phyloP scores from a whole-genome alignment of 2,113 vertebrate genomes.

The Diadophis punctatus region DNA sequence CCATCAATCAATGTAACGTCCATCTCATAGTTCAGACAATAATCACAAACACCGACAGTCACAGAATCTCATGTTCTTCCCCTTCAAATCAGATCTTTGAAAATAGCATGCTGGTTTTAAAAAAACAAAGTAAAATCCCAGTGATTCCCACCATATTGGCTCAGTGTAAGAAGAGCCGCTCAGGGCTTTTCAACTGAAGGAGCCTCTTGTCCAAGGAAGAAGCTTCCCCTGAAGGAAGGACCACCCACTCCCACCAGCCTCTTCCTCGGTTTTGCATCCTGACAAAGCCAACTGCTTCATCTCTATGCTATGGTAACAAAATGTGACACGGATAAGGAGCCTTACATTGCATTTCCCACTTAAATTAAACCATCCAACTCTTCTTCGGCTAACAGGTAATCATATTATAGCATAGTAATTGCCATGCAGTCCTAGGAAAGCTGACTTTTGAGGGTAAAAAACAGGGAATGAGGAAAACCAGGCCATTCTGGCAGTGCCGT shows the following conservation, averaged over 20 bases:
- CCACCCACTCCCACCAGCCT: not conserved
- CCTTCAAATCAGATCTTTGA: not conserved
- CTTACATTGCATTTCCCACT: conserved; percentile 10
- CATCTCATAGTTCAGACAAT: not conserved
- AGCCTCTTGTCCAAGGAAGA: not conserved
- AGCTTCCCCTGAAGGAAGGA: not conserved
- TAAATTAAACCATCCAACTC: conserved; percentile 30
- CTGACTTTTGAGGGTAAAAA: conserved; percentile 32
- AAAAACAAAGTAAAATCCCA: not conserved
- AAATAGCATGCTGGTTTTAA: not conserved
- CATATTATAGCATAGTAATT: conserved; percentile 29
- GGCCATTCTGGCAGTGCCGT: conserved; percentile 8
- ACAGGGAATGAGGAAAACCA: conserved; percentile 16
- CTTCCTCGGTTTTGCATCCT: not conserved
- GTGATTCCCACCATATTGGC: not conserved
- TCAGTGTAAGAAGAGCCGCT: not conserved
- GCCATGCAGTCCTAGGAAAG: conserved; percentile 29
- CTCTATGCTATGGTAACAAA: not conserved
- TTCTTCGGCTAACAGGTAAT: conserved; percentile 43
- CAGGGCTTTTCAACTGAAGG: not conserved
- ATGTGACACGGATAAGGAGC: not conserved
- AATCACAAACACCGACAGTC: not conserved
- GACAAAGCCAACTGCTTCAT: not conserved
- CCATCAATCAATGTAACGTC: not conserved
- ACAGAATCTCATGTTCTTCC: not conserved